Conservation (phyloP, 2,113 vertebrate species). For the Phainopepla nitens region DNA sequence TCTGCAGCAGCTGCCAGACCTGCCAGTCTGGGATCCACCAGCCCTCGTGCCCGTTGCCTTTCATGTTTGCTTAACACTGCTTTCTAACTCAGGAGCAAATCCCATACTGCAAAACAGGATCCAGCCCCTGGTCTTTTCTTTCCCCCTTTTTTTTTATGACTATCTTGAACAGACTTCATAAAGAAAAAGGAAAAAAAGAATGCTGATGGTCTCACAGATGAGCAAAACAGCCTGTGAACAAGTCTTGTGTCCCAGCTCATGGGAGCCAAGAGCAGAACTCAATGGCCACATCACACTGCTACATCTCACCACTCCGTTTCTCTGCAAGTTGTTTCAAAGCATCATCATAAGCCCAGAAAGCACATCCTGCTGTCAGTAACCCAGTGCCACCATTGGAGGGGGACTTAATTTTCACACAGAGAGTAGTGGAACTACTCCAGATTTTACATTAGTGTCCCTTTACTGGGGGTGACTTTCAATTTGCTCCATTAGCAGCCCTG, state of each 20-base stretch:
- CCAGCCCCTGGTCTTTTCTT: not conserved
- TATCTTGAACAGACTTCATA: not conserved
- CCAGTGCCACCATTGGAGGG: not conserved
- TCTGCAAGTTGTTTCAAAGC: not conserved
- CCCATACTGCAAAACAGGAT: not conserved
- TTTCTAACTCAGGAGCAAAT: not conserved
- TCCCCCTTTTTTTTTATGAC: rapidly evolving
- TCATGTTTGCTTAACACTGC: not conserved
- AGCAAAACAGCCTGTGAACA: not conserved
- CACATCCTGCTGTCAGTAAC: not conserved
- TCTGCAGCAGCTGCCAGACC: not conserved
- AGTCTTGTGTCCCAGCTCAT: not conserved
- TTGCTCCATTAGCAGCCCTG: not conserved
- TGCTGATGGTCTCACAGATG: not conserved
- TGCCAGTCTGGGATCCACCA: rapidly evolving
- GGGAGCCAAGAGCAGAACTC: not conserved
- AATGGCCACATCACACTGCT: rapidly evolving
- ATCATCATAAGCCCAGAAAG: not conserved
- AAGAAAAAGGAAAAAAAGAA: not conserved
- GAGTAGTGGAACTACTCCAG: not conserved
- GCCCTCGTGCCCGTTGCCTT: not conserved
- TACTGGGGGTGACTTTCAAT: not conserved
- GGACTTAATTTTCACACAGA: not conserved
- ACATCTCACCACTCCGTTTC: rapidly evolving
- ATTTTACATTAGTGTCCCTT: not conserved